These are phyloP conservation scores for Sipunculus nudus DNA, from an alignment of 2,888 invertebrate species.

Conservation along the genomic window DNA sequence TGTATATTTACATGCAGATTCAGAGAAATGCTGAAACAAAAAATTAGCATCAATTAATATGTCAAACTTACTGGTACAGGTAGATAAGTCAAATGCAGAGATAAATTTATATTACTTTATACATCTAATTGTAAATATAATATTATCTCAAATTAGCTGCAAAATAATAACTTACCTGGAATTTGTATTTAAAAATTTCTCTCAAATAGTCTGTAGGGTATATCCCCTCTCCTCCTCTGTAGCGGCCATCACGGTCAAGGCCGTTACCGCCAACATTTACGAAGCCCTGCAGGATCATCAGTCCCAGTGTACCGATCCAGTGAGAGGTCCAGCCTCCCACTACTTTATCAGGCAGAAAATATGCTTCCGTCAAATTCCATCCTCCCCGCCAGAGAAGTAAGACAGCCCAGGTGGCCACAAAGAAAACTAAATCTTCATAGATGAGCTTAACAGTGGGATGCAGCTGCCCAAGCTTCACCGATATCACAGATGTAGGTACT, in stretches of 20 bases:
- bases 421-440: conserved; percentile 35
- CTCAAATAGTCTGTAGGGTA: conserved; percentile 36
- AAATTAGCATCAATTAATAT: too few relatives aligned
- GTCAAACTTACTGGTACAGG: too few relatives aligned
- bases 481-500: too few relatives aligned
- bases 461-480: conserved; percentile 3
- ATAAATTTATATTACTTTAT: too few relatives aligned
- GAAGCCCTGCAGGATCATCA: conserved; percentile 36
- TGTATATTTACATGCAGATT: too few relatives aligned
- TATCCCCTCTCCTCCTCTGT: conserved; percentile 33
- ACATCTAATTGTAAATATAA: too few relatives aligned
- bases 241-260: conserved; percentile 39
- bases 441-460: conserved; percentile 23
- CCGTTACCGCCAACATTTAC: conserved; percentile 40
- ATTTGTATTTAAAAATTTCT: too few relatives aligned
- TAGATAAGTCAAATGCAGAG: too few relatives aligned
- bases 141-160: too few relatives aligned
- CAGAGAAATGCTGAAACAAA: too few relatives aligned
- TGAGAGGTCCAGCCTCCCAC: conserved; percentile 40
- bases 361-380: conserved; percentile 35
- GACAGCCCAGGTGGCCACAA: conserved; percentile 34
- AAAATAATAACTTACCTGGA: too few relatives aligned
- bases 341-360: conserved; percentile 31
- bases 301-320: conserved; percentile 30
- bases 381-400: conserved; percentile 41